Evolutionary conservation across 2,113 vertebrate genomes (phyloP).

Genomic region (Microtus richardsoni): DNA sequence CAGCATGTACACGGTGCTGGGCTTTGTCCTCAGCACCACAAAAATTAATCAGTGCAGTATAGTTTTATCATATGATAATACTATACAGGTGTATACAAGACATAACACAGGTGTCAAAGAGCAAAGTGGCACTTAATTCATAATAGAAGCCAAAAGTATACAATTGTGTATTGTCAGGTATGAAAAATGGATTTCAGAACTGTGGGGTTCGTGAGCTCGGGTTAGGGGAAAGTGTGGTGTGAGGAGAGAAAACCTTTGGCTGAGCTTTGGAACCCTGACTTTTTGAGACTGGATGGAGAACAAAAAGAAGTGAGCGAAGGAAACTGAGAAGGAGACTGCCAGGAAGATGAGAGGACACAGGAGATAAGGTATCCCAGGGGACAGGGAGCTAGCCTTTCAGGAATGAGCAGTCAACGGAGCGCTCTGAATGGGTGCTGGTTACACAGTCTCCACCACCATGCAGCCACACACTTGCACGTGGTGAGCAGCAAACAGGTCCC

Average conservation of each 20-base stretch:
- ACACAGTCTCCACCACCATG: neutral
- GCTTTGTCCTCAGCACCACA: neutral
- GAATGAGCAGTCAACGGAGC: neutral
- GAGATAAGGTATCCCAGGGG: neutral
- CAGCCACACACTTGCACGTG: neutral
- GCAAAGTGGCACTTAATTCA: neutral
- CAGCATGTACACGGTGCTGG: neutral
- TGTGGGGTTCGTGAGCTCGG: neutral
- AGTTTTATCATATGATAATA: neutral
- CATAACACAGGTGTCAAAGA: neutral
- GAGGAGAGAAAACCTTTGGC: neutral
- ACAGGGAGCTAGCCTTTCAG: neutral
- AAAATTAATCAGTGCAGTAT: neutral
- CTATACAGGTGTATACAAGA: neutral
- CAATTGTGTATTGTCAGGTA: neutral
- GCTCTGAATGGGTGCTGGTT: neutral
- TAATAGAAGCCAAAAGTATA: neutral
- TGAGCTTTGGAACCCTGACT: neutral
- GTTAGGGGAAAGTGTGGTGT: conserved; percentile 12
- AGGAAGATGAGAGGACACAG: neutral
- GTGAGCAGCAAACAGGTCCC: neutral
- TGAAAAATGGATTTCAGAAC: conserved; percentile 22
- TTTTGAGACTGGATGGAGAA: neutral
- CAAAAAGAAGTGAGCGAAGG: neutral
- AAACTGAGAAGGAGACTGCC: neutral